Evolutionary conservation across 2,113 vertebrate species (phyloP), one percentile per base, ranked within the genome.

Genomic region (Regulus satrapa): DNA sequence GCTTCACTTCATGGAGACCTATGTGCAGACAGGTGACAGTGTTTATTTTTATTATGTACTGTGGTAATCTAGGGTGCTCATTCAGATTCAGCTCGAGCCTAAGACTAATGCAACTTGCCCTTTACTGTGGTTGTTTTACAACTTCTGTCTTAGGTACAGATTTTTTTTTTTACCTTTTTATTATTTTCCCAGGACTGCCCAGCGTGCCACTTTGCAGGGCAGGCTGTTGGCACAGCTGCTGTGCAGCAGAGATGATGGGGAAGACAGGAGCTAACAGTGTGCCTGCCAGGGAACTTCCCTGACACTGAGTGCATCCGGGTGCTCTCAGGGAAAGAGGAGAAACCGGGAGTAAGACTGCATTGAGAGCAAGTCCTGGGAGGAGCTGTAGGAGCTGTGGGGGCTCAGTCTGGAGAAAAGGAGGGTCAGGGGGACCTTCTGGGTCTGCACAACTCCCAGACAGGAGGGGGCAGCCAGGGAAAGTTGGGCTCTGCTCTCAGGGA

Each of bases 391-490:
- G 72, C 36, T 67, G 32, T 24, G 5, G 3, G 1, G 11, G 17
- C 28, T 61, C 28, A 68, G 8, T 45, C 62, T 86, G 62, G 18
- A 68, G 38, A 15, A 76, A 15, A 45, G 28, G 45, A 36, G 45
- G 32, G 8, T 68, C 18, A 15, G 32, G 18, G 32, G 18, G 4
- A 38, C 28, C 18, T 59, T 32, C 8, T 61, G 32, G 28, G 9
- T 86, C 62, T 68, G 1, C 9, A 45, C 38, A 68, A 1, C 9
- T 61, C 14, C 26, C 46, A 52, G 32, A 45, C 32, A 68, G 84
- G 32, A 59, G 9, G 2, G 17, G 0, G 2, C 6, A 76, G 26
- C 25, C 2, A 0, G 12, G 45, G 52, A 6, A 16, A 20, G 6
- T 52, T 0, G 0, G 46, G 23, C 28, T 45, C 32, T 86, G 18